These are phyloP conservation scores for Thinocorus orbignyianus DNA, from an alignment of 2,113 vertebrate species.

Conservation along the genomic window DNA sequence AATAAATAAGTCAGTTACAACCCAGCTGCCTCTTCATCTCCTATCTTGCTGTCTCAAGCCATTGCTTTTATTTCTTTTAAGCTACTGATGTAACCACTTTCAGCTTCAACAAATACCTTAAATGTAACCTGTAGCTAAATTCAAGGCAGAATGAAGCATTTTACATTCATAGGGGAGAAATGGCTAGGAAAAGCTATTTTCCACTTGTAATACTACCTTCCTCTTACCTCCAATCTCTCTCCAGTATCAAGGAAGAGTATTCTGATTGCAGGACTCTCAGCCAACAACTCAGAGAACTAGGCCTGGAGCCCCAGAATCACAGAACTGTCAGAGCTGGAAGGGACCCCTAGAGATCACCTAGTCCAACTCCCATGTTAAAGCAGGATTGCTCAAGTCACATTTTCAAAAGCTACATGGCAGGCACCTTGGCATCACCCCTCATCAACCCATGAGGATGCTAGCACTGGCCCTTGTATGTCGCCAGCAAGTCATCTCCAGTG, in stretches of 20 bases:
- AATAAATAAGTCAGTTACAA: slow-evolving; percentile 37
- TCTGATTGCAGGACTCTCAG: not conserved
- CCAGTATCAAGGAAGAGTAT: not conserved
- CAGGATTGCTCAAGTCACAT: not conserved
- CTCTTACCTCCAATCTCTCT: not conserved
- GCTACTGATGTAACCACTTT: not conserved
- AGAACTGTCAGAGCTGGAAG: too few relatives aligned
- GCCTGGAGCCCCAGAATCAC: not conserved
- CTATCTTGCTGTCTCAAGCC: not conserved
- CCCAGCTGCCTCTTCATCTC: not conserved
- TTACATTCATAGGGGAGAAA: not conserved
- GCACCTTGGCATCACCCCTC: not conserved
- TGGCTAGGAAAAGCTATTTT: not conserved
- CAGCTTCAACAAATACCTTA: not conserved
- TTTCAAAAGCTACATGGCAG: not conserved
- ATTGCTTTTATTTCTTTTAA: slow-evolving; percentile 7
- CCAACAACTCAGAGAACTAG: not conserved
- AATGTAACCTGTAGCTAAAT: not conserved
- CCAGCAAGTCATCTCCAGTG: not conserved
- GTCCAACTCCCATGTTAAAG: too few relatives aligned
- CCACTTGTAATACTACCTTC: not conserved
- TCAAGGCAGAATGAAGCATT: not conserved
- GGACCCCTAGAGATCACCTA: too few relatives aligned
- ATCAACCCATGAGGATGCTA: not conserved
- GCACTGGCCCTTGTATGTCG: not conserved